Evolutionary conservation across 2,113 vertebrate genomes (phyloP).

Genomic region (Corynorhinus townsendii): DNA sequence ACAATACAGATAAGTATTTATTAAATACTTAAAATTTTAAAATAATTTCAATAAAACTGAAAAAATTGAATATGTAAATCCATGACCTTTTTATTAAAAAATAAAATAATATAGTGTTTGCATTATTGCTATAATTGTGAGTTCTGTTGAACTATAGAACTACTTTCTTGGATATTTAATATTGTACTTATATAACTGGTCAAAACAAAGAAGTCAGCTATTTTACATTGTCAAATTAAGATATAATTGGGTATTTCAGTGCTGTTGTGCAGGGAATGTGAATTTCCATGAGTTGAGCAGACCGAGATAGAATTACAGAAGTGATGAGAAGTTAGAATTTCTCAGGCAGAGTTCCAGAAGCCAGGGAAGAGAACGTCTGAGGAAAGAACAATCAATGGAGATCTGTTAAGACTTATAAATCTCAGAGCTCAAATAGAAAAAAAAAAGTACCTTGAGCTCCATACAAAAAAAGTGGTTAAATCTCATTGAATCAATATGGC

Average conservation of each 20-base stretch:
- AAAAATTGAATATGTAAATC: background rate
- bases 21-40: background rate
- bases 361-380: background rate
- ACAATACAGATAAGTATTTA: background rate
- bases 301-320: background rate
- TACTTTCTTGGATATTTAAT: background rate
- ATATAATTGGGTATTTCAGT: background rate
- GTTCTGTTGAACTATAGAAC: background rate
- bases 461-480: background rate
- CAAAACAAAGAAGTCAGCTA: background rate
- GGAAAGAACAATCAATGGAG: background rate
- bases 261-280: background rate
- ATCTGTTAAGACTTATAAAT: background rate
- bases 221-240: background rate
- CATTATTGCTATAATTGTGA: background rate
- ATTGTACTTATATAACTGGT: background rate
- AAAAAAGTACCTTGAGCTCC: background rate
- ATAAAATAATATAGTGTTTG: background rate
- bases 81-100: background rate
- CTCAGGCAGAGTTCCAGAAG: background rate
- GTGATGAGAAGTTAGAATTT: background rate
- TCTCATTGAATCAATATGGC: background rate
- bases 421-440: background rate
- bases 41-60: background rate
- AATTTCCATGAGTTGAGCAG: background rate